phyloP scores from a whole-genome alignment of 2,797 vertebrate species.

The Chiloscyllium punctatum region DNA sequence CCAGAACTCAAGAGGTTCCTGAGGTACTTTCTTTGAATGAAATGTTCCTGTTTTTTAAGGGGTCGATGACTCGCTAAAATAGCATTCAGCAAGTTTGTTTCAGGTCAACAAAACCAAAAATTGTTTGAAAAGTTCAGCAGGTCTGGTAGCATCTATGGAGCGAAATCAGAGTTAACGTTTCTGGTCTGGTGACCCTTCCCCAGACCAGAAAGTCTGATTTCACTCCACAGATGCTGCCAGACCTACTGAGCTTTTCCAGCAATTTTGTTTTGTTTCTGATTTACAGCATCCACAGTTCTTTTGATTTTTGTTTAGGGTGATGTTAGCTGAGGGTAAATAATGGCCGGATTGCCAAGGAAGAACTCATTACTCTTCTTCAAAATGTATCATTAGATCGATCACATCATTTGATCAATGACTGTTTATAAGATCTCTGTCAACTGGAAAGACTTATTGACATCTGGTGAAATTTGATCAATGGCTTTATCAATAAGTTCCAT shows the following conservation, averaged over 20 bases:
- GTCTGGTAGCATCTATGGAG: too few species aligned
- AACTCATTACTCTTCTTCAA: not conserved
- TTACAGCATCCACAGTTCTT: too few species aligned
- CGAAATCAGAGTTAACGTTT: too few species aligned
- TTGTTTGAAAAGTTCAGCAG: too few species aligned
- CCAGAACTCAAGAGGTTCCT: too few species aligned
- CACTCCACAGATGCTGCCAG: too few species aligned
- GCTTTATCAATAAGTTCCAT: not conserved
- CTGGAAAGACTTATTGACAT: not conserved
- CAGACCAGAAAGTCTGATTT: too few species aligned
- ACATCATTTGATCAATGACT: not conserved
- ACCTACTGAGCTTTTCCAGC: too few species aligned
- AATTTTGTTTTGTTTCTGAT: too few species aligned
- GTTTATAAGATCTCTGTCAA: not conserved
- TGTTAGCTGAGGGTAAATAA: not conserved
- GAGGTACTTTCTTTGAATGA: not conserved
- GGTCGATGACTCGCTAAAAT: not conserved
- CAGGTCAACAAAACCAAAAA: too few species aligned
- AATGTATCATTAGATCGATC: not conserved
- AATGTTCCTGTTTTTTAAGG: not conserved
- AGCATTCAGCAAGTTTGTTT: not conserved
- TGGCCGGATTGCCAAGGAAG: not conserved
- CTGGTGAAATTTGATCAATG: not conserved
- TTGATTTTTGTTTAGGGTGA: not conserved
- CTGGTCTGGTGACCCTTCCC: too few species aligned